Evolutionary conservation across 2,797 vertebrate genomes (phyloP).

Genomic region (Nyctalus aviator): DNA sequence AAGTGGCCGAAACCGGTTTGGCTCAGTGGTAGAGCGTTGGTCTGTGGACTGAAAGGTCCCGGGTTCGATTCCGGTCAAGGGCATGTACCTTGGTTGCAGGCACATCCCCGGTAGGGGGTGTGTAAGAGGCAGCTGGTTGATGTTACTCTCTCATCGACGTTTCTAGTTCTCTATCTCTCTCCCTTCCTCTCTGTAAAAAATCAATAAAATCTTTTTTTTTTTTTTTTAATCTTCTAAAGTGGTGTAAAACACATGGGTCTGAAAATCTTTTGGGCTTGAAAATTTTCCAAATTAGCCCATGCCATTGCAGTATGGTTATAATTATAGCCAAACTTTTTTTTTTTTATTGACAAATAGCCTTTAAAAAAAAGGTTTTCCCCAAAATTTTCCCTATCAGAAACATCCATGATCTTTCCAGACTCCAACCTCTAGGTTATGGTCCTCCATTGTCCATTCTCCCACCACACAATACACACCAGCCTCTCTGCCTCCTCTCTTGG

Average conservation of each 20-base stretch:
- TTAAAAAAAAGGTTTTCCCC: neutral
- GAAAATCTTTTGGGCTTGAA: constrained; percentile 41
- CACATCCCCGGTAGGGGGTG: too few species aligned
- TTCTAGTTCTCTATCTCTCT: too few species aligned
- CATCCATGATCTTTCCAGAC: neutral
- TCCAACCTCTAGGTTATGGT: neutral
- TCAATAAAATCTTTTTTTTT: too few species aligned
- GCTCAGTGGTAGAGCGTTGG: too few species aligned
- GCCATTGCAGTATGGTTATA: constrained; percentile 28
- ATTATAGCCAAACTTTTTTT: neutral
- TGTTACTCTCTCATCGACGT: too few species aligned
- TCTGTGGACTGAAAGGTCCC: too few species aligned
- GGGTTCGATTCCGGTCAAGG: too few species aligned
- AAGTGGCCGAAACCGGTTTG: neutral
- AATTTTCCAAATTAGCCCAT: neutral
- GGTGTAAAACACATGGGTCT: neutral
- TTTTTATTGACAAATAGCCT: neutral
- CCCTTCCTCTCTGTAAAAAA: too few species aligned
- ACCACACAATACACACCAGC: neutral
- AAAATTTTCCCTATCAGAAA: constrained; percentile 13
- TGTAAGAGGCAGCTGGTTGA: too few species aligned
- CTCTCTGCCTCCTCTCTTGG: neutral
- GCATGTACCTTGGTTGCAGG: too few species aligned
- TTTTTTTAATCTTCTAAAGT: constrained; percentile 8
- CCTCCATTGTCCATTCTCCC: neutral